Evolutionary conservation across 2,113 vertebrate genomes (phyloP).

Genomic region (Dicentrarchus labrax): DNA sequence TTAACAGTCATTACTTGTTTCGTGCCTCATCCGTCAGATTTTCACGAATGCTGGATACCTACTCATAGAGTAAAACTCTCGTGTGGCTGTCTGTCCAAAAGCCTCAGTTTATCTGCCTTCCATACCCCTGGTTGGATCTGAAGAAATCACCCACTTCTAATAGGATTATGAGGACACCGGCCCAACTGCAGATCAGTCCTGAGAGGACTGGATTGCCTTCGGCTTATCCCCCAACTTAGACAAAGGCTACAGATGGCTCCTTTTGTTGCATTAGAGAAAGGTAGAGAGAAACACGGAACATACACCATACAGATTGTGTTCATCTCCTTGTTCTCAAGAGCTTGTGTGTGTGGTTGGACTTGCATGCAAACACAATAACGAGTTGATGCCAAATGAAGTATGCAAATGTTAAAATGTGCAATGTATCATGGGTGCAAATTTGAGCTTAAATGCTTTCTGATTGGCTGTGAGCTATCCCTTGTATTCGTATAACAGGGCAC

Average conservation of each 20-base stretch:
- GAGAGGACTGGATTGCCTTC: conserved; percentile 66
- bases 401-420: neutral
- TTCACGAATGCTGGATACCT: conserved; percentile 13
- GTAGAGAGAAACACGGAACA: conserved; percentile 32
- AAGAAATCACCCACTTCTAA: conserved; percentile 73
- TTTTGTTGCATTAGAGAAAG: conserved; percentile 66
- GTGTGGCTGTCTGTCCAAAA: conserved; percentile 45
- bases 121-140: conserved; percentile 45
- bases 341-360: conserved; percentile 13
- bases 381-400: neutral
- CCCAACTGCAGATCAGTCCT: conserved; percentile 61
- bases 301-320: conserved; percentile 1
- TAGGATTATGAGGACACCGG: conserved; percentile 76
- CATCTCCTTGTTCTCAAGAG: conserved; percentile 27
- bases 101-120: conserved; percentile 47
- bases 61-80: conserved; percentile 42
- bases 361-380: conserved; percentile 10
- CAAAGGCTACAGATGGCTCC: conserved; percentile 75
- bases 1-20: neutral
- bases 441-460: neutral
- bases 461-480: neutral
- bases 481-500: neutral
- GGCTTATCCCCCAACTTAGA: conserved; percentile 72
- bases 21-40: conserved; percentile 14
- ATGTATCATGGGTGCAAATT: neutral